phyloP scores from a whole-genome alignment of 2,888 invertebrate genomes.

The Drosophila cognata region DNA sequence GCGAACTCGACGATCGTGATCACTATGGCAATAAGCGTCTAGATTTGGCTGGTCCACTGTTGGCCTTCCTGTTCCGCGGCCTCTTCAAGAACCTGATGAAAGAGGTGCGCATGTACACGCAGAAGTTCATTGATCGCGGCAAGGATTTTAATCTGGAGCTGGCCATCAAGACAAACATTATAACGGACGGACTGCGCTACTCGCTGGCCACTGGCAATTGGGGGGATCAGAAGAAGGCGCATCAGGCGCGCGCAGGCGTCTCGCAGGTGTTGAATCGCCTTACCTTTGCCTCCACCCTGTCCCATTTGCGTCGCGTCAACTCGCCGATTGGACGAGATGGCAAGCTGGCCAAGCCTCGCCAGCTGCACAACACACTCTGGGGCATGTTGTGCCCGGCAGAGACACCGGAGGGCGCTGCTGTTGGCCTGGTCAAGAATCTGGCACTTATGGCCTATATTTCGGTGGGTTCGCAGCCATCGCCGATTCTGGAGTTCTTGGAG shows the following conservation, averaged over 20 bases:
- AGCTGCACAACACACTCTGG: slow-evolving; percentile 99
- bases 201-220: slow-evolving; percentile 99
- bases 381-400: slow-evolving; percentile 99
- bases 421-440: slow-evolving; percentile 98
- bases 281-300: slow-evolving; percentile 99
- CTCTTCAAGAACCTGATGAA: slow-evolving; percentile 98
- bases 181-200: slow-evolving; percentile 98
- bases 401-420: slow-evolving; percentile 98
- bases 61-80: slow-evolving; percentile 98
- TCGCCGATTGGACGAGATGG: slow-evolving; percentile 99
- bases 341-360: slow-evolving; percentile 99
- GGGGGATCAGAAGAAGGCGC: slow-evolving; percentile 99
- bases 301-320: slow-evolving; percentile 98
- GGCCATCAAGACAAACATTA: slow-evolving; percentile 96
- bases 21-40: slow-evolving; percentile 99
- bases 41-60: slow-evolving; percentile 97
- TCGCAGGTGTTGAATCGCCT: slow-evolving; percentile 97
- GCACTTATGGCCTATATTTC: slow-evolving; percentile 99
- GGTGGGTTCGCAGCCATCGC: slow-evolving; percentile 99
- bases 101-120: slow-evolving; percentile 98
- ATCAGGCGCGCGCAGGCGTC: slow-evolving; percentile 90
- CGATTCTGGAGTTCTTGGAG: slow-evolving; percentile 99
- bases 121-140: slow-evolving; percentile 99
- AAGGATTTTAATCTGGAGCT: slow-evolving; percentile 98
- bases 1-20: slow-evolving; percentile 99